A percentile compares a stretch with the other conserved stretches of the same genome.
Conservation (phyloP, 2,888 invertebrate species). For the Pyrrhia umbra region DNA sequence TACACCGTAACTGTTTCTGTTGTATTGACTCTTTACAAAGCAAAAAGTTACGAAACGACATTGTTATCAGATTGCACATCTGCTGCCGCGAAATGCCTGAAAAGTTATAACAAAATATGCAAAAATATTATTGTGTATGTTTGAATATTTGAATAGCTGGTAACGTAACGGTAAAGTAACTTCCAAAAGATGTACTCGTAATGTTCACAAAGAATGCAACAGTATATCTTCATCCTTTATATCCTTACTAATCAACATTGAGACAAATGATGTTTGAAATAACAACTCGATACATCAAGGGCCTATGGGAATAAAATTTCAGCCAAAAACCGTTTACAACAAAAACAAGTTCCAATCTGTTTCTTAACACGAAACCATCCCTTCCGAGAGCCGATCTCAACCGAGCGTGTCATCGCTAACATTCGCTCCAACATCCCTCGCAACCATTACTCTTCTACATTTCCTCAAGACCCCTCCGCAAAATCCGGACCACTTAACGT, state of each 20-base stretch:
- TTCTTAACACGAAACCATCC: slow-evolving; percentile 7
- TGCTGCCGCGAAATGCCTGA: slow-evolving; percentile 14
- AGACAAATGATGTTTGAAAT: too few species aligned
- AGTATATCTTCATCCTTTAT: too few species aligned
- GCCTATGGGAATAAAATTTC: not conserved
- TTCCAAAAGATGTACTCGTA: not conserved
- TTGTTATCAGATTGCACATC: slow-evolving; percentile 9
- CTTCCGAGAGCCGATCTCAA: not conserved
- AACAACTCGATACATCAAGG: too few species aligned
- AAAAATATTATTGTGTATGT: slow-evolving; percentile 14
- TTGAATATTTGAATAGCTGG: slow-evolving; percentile 12
- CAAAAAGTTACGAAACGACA: slow-evolving; percentile 26
- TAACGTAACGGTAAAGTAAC: slow-evolving; percentile 1
- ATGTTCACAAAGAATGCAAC: not conserved
- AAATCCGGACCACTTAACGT: slow-evolving; percentile 52
- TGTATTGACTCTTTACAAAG: slow-evolving; percentile 16
- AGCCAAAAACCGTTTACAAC: not conserved
- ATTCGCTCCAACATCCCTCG: slow-evolving; percentile 19
- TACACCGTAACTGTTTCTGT: slow-evolving; percentile 12
- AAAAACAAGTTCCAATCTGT: not conserved
- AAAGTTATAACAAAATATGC: slow-evolving; percentile 12
- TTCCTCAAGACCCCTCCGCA: slow-evolving; percentile 47
- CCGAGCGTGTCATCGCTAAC: slow-evolving; percentile 13
- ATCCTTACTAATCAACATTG: too few species aligned
- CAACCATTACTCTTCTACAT: slow-evolving; percentile 32